These are phyloP conservation scores for Eupithecia pulchellata DNA, from an alignment of 2,888 invertebrate species.

Conservation along the genomic window DNA sequence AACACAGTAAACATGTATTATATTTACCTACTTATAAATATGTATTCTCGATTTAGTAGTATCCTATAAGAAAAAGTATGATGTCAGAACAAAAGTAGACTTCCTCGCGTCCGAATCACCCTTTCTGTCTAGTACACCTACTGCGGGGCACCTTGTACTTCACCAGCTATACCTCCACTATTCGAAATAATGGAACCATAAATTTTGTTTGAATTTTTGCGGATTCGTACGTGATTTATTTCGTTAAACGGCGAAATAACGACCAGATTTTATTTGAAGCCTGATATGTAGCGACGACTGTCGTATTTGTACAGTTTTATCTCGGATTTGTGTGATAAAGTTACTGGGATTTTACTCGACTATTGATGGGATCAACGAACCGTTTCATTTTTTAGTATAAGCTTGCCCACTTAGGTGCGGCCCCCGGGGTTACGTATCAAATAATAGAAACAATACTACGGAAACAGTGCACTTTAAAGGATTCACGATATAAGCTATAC, in stretches of 20 bases:
- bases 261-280: slow-evolving; percentile 36
- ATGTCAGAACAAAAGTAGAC: not conserved
- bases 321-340: slow-evolving; percentile 15
- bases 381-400: not conserved
- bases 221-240: slow-evolving; percentile 38
- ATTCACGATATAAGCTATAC: not conserved
- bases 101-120: not conserved
- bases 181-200: slow-evolving; percentile 36
- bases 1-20: too few species aligned
- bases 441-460: too few species aligned
- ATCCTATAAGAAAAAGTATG: not conserved
- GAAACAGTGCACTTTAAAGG: not conserved
- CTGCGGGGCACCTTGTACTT: not conserved
- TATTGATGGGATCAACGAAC: not conserved
- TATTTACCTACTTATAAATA: too few species aligned
- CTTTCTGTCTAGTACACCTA: not conserved
- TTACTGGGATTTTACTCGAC: not conserved
- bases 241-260: slow-evolving; percentile 34
- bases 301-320: slow-evolving; percentile 9
- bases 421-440: too few species aligned
- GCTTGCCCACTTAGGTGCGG: too few species aligned
- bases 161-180: slow-evolving; percentile 14
- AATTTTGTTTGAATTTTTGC: slow-evolving; percentile 41
- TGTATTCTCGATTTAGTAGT: too few species aligned
- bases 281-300: slow-evolving; percentile 26